These are phyloP conservation scores for Drosophila kuntzei DNA, from an alignment of 2,888 invertebrate species.

Conservation along the genomic window DNA sequence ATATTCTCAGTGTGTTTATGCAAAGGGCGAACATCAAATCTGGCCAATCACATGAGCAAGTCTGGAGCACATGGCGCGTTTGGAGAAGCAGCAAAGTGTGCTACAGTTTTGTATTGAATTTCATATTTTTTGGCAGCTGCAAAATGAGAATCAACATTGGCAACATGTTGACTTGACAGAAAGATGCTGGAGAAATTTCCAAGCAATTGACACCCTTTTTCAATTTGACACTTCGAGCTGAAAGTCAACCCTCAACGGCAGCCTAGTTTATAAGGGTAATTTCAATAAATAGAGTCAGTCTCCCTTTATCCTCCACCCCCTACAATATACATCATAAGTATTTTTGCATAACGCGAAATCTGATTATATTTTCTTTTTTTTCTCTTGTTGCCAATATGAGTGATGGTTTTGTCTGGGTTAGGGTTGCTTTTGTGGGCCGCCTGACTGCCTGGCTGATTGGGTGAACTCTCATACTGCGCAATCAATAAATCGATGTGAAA, in stretches of 20 bases:
- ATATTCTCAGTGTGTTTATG: conserved; percentile 7
- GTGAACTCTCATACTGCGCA: conserved; percentile 18
- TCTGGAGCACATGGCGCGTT: conserved; percentile 23
- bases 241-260: conserved; percentile 57
- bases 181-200: conserved; percentile 49
- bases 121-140: conserved; percentile 67
- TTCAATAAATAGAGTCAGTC: conserved; percentile 70
- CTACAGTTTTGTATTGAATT: conserved; percentile 53
- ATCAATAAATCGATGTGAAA: conserved; percentile 77
- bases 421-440: conserved; percentile 33
- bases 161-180: conserved; percentile 84
- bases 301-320: conserved; percentile 10
- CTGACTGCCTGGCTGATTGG: conserved; percentile 10
- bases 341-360: conserved; percentile 68
- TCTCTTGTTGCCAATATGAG: conserved; percentile 30
- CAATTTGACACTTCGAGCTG: conserved; percentile 57
- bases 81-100: conserved; percentile 40
- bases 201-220: conserved; percentile 80
- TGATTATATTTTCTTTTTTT: conserved; percentile 58
- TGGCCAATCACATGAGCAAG: conserved; percentile 3
- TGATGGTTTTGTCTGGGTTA: conserved; percentile 31
- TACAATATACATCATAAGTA: conserved; percentile 35
- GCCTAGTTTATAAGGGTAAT: conserved; percentile 72
- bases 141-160: conserved; percentile 56
- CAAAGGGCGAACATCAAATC: conserved; percentile 28